phyloP scores from a whole-genome alignment of 2,797 vertebrate genomes.

The Distichodus sexfasciatus region DNA sequence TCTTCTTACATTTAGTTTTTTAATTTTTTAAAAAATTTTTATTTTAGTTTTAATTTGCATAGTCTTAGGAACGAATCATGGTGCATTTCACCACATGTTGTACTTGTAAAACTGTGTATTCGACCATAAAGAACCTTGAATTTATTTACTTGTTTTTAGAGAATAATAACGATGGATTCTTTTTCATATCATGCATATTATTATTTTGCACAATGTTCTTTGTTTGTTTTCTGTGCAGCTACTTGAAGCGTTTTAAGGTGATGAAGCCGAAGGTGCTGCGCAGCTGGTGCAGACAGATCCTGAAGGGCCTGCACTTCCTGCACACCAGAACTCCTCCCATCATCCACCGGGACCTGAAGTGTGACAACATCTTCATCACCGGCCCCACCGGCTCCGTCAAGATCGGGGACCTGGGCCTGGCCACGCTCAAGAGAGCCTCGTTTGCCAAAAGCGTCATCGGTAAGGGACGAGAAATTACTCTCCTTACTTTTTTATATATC shows the following conservation, averaged over 20 bases:
- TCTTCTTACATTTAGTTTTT: too few species aligned
- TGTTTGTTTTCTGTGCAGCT: constrained; percentile 69
- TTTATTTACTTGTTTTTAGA: too few species aligned
- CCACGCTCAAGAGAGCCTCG: constrained; percentile 95
- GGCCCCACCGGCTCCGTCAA: constrained; percentile 98
- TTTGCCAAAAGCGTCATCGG: constrained; percentile 99
- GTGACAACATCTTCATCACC: constrained; percentile 99
- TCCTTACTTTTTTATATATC: too few species aligned
- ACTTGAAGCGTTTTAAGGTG: constrained; percentile 97
- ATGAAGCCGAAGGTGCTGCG: constrained; percentile 98
- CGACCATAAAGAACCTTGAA: too few species aligned
- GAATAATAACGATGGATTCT: too few species aligned
- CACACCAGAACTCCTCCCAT: constrained; percentile 96
- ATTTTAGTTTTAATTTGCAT: too few species aligned
- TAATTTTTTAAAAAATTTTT: too few species aligned
- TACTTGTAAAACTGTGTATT: too few species aligned
- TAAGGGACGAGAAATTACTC: too few species aligned
- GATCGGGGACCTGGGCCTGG: constrained; percentile 95
- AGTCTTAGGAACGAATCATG: too few species aligned
- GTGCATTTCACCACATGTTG: too few species aligned
- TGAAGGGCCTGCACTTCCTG: constrained; percentile 96
- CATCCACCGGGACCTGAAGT: constrained; percentile 98
- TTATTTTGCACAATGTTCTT: neutral
- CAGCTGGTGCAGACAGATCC: constrained; percentile 98
- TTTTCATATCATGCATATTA: too few species aligned